Evolutionary conservation across 2,113 vertebrate species (phyloP).

Genomic region (Jaculus jaculus): DNA sequence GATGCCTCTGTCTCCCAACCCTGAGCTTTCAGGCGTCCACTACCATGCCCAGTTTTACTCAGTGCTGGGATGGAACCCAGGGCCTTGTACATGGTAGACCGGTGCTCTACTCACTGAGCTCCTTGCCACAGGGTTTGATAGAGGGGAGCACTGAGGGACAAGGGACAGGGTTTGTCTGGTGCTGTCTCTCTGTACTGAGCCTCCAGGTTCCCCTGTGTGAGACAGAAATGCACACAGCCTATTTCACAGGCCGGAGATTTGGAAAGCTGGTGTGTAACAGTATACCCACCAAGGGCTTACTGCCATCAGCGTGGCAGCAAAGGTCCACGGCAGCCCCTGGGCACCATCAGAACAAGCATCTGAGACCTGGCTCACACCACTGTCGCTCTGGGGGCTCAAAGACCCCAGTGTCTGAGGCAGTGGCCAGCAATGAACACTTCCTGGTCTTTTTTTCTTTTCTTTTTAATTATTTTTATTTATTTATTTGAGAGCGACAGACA

Average conservation of each 20-base stretch:
- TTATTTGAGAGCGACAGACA: too few relatives aligned
- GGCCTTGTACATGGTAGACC: neutral
- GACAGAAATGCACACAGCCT: accelerated
- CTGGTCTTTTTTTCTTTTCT: neutral
- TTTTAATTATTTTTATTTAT: too few relatives aligned
- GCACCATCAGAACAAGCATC: neutral
- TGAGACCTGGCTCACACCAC: neutral
- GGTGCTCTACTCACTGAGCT: neutral
- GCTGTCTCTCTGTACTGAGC: neutral
- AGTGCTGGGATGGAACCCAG: neutral
- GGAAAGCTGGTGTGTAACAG: neutral
- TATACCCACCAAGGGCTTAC: neutral
- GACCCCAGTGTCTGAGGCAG: neutral
- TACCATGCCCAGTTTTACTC: neutral
- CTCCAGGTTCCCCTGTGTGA: neutral
- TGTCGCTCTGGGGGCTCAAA: accelerated
- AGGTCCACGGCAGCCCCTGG: neutral
- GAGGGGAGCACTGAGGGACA: neutral
- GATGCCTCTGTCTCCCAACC: neutral
- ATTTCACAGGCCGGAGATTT: neutral
- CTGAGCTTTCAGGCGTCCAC: neutral
- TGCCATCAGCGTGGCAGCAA: too few relatives aligned
- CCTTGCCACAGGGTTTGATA: neutral
- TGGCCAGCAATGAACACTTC: neutral
- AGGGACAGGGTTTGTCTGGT: neutral